Evolutionary conservation across 1,140 invertebrate species (phyloP).

Genomic region (Bombus sylvicola): DNA sequence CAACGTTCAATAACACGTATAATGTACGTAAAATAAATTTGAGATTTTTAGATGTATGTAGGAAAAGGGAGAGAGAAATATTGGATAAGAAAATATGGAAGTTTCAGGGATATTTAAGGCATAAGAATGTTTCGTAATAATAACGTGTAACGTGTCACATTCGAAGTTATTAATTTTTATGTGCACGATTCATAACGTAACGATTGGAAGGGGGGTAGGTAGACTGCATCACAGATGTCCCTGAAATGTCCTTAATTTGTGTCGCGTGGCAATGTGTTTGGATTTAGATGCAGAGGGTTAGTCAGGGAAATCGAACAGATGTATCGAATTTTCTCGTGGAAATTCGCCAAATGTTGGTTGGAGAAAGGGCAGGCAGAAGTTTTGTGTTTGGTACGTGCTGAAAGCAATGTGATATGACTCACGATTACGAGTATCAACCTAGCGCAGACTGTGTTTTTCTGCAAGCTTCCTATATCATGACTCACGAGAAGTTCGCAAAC

Average conservation of each 20-base stretch:
- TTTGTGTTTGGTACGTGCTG: not conserved
- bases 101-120: not conserved
- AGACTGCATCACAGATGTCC: not conserved
- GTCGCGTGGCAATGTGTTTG: constrained; percentile 39
- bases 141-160: too few relatives aligned
- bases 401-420: constrained; percentile 40
- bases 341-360: constrained; percentile 56
- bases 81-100: not conserved
- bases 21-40: too few relatives aligned
- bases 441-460: constrained; percentile 15
- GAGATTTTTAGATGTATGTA: too few relatives aligned
- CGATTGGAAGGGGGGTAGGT: not conserved
- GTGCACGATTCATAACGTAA: not conserved
- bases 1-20: not conserved
- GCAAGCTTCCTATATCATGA: constrained; percentile 15
- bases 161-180: not conserved
- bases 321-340: constrained; percentile 49
- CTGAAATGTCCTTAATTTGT: constrained; percentile 40
- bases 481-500: constrained; percentile 15
- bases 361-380: not conserved
- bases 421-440: constrained; percentile 19
- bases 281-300: not conserved
- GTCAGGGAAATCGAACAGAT: constrained; percentile 55
- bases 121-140: not conserved
- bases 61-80: not conserved